Evolutionary conservation across 1,140 invertebrate genomes (phyloP).

Genomic region (Hydropsyche tenuis): DNA sequence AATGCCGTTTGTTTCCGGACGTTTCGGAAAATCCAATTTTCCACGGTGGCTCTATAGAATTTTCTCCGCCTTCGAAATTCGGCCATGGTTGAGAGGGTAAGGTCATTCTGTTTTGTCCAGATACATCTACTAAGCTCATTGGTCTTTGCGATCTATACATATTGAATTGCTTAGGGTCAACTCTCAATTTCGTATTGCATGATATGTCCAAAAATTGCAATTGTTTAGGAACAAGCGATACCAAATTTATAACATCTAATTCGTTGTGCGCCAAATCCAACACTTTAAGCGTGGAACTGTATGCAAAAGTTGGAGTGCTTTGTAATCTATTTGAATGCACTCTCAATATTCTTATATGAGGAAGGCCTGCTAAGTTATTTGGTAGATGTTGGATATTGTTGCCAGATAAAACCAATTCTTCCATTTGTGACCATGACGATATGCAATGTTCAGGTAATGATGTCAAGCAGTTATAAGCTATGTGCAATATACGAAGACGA

Average conservation of each 20-base stretch:
- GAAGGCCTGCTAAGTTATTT: slow-evolving; percentile 74
- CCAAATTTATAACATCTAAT: slow-evolving; percentile 77
- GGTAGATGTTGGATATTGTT: slow-evolving; percentile 80
- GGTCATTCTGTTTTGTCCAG: slow-evolving; percentile 73
- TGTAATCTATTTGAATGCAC: slow-evolving; percentile 83
- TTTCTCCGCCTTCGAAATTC: slow-evolving; percentile 65
- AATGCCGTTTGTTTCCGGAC: slow-evolving; percentile 73
- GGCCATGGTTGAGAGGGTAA: slow-evolving; percentile 69
- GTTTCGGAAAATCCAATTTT: slow-evolving; percentile 84
- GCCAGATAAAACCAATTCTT: slow-evolving; percentile 82
- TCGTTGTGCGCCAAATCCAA: slow-evolving; percentile 86
- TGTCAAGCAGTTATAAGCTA: slow-evolving; percentile 80
- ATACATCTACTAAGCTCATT: slow-evolving; percentile 82
- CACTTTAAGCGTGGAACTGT: slow-evolving; percentile 76
- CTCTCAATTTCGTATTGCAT: slow-evolving; percentile 79
- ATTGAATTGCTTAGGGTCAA: slow-evolving; percentile 81
- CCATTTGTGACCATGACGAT: slow-evolving; percentile 76
- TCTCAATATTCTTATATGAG: slow-evolving; percentile 75
- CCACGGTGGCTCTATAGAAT: slow-evolving; percentile 72
- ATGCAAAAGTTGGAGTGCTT: slow-evolving; percentile 76
- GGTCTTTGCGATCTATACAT: slow-evolving; percentile 78
- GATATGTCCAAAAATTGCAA: slow-evolving; percentile 85
- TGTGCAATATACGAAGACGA: slow-evolving; percentile 73
- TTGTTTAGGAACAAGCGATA: slow-evolving; percentile 77
- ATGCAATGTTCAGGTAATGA: slow-evolving; percentile 77